These are phyloP conservation scores for Brachyistius frenatus DNA, from an alignment of 2,113 vertebrate species.

Conservation along the genomic window DNA sequence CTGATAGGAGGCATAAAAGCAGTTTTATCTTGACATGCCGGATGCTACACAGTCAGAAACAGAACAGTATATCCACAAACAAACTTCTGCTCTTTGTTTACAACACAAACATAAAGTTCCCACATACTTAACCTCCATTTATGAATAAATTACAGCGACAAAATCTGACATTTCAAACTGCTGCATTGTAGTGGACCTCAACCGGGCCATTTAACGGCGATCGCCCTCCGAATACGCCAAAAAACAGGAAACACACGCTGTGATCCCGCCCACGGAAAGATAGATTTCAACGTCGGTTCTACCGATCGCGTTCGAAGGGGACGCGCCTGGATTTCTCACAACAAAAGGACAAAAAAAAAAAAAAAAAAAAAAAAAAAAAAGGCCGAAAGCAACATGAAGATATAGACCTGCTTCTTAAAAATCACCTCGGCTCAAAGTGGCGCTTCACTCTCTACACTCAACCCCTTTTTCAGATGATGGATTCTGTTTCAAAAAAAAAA, in stretches of 20 bases:
- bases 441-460: slow-evolving; percentile 13
- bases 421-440: slow-evolving; percentile 20
- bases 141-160: neutral
- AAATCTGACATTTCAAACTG: too few relatives aligned
- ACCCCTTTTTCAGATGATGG: slow-evolving; percentile 22
- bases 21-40: slow-evolving; percentile 31
- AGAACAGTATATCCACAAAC: neutral
- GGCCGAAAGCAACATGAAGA: neutral
- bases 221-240: too few relatives aligned
- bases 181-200: too few relatives aligned
- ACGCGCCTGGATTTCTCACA: neutral
- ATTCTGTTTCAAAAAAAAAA: slow-evolving; percentile 22
- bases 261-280: neutral
- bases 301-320: neutral
- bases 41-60: slow-evolving; percentile 8
- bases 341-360: neutral
- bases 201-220: too few relatives aligned
- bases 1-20: slow-evolving; percentile 22
- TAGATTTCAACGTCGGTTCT: neutral
- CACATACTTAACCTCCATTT: too few relatives aligned
- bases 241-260: neutral
- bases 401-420: slow-evolving; percentile 25
- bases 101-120: neutral
- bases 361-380: neutral
- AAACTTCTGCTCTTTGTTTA: slow-evolving; percentile 2